These are phyloP conservation scores for Neosilurus mollespiculum DNA, from an alignment of 2,797 vertebrate genomes.

Conservation along the genomic window DNA sequence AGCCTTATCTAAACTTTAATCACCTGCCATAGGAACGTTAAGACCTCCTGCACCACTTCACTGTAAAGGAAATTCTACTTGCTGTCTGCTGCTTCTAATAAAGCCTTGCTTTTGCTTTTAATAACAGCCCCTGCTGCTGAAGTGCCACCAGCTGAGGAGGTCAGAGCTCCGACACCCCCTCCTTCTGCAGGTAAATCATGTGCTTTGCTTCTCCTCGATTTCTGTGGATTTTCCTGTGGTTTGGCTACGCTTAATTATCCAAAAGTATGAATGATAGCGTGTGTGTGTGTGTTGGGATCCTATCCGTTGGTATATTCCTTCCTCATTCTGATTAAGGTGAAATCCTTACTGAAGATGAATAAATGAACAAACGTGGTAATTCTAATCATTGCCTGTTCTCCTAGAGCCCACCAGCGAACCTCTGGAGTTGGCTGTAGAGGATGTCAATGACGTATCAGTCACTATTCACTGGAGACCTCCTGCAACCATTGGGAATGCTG, in stretches of 20 bases:
- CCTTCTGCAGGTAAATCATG: conserved; percentile 72
- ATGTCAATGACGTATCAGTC: conserved; percentile 84
- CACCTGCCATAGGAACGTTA: neutral
- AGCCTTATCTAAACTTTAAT: neutral
- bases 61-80: conserved; percentile 48
- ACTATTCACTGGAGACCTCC: conserved; percentile 90
- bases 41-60: conserved; percentile 2
- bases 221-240: neutral
- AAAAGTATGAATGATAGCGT: neutral
- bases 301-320: neutral
- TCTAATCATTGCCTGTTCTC: neutral
- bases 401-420: conserved; percentile 87
- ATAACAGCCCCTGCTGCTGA: conserved; percentile 69
- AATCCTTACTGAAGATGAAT: neutral
- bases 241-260: neutral
- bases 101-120: conserved; percentile 64
- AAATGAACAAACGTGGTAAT: neutral
- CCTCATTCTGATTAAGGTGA: neutral
- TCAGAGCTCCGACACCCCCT: conserved; percentile 72
- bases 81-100: conserved; percentile 47
- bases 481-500: conserved; percentile 72
- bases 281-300: neutral
- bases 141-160: conserved; percentile 67
- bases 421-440: conserved; percentile 80
- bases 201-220: conserved; percentile 2